Base-by-base conservation (phyloP, 2,797 vertebrate genomes). In the Acrossocheilus wenchowensis region DNA sequence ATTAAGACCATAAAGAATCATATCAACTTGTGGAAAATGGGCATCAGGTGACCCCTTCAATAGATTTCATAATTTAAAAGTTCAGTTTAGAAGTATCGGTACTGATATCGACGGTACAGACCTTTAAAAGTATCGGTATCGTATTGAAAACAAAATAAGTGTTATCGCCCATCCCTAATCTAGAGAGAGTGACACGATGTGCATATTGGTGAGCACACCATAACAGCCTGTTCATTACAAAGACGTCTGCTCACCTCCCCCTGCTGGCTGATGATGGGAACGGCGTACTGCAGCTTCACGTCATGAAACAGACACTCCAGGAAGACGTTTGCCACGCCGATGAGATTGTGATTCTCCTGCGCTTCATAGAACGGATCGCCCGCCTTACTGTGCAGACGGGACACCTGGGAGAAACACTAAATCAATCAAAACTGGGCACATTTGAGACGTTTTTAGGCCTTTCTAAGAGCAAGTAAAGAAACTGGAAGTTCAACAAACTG, bases 201-300 rank as follows among this genome's bases (percentile, higher is more conserved):
- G 34, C 34, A 36, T 36, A 30, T 30, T 30, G 30, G 34, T 36
- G 34, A 36, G 3, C 34, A 36, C 34, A 36, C 3, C 34, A 36
- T 36, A 36, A 36, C 34, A 36, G 34, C 34, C 34, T 3, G 34
- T 4, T 36, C 34, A 36, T 4, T 36, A 36, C 11, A 85, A 43
- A 68, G 57, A 82, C 12, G 21, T 15, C 52, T 2, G 5, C 75
- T 17, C 66, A 99, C 98, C 97, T 99, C 98, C 90, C 98, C 98
- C 94, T 99, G 98, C 90, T 99, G 98, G 94, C 98, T 99, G 95
- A 99, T 99, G 93, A 99, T 99, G 78, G 98, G 98, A 72, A 99
- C 96, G 1, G 98, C 98, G 5, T 99, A 99, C 87, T 98, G 97
- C 89, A 99, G 97, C 88, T 96, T 99, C 83, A 99, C 96, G 0